Evolutionary conservation across 2,888 invertebrate genomes (phyloP).

Genomic region (Nymphalis polychloros): DNA sequence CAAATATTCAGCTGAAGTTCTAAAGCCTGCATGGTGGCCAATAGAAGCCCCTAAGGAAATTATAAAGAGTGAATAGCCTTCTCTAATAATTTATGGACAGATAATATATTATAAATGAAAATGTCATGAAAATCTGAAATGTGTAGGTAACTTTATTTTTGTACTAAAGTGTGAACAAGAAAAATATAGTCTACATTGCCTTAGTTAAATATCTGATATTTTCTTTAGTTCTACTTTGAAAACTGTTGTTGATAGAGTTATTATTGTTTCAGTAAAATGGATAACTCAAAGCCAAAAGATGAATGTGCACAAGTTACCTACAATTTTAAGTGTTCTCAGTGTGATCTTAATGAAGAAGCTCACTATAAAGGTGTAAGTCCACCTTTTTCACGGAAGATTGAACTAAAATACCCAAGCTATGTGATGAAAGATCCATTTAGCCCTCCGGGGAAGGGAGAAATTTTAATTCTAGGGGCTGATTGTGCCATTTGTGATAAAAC

Average conservation of each 20-base stretch:
- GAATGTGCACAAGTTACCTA: slow-evolving; percentile 37
- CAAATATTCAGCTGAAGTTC: slow-evolving; percentile 75
- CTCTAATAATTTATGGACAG: slow-evolving; percentile 5
- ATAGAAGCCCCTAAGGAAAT: slow-evolving; percentile 84
- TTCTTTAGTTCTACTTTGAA: no score
- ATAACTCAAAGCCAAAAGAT: slow-evolving; percentile 46
- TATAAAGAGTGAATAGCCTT: slow-evolving; percentile 47
- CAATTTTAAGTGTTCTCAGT: slow-evolving; percentile 85
- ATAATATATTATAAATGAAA: background rate
- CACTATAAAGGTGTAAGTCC: slow-evolving; percentile 89
- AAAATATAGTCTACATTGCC: no score
- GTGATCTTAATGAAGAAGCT: slow-evolving; percentile 85
- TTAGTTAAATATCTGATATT: no score
- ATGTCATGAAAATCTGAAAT: slow-evolving; percentile 10
- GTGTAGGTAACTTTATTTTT: slow-evolving; percentile 20
- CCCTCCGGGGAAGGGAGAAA: slow-evolving; percentile 87
- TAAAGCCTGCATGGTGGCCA: slow-evolving; percentile 93
- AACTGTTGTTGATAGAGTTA: background rate
- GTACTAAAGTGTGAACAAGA: no score
- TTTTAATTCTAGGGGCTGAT: slow-evolving; percentile 88
- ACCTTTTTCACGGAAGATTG: slow-evolving; percentile 86
- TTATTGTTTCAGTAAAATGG: slow-evolving; percentile 61
- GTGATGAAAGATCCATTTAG: slow-evolving; percentile 93
- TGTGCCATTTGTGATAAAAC: slow-evolving; percentile 85
- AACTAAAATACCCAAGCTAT: slow-evolving; percentile 87